phyloP scores from a whole-genome alignment of 1,140 invertebrate species.

The Anthonomus grandis region DNA sequence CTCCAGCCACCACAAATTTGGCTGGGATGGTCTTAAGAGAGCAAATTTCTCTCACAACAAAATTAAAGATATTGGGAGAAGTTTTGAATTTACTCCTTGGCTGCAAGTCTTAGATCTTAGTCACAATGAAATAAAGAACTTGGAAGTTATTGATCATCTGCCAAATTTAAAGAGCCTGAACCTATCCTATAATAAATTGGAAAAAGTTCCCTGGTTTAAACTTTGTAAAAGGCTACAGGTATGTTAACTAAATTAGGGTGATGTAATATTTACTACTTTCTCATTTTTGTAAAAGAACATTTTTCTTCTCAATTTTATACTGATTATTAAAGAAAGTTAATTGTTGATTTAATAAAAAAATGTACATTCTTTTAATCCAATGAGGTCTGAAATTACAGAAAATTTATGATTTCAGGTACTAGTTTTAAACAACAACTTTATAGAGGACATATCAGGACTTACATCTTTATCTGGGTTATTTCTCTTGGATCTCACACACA shows the following conservation, averaged over 20 bases:
- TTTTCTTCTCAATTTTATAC: too few relatives aligned
- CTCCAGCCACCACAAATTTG: conserved; percentile 54
- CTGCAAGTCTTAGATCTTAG: conserved; percentile 60
- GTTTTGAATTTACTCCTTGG: conserved; percentile 58
- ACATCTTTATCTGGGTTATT: conserved; percentile 51
- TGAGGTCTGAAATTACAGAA: too few relatives aligned
- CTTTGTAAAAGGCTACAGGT: conserved; percentile 43
- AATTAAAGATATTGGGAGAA: conserved; percentile 53
- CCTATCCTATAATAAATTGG: conserved; percentile 62
- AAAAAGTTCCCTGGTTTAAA: conserved; percentile 55
- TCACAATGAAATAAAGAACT: conserved; percentile 57
- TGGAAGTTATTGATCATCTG: conserved; percentile 51
- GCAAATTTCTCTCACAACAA: conserved; percentile 59
- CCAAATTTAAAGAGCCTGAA: conserved; percentile 60
- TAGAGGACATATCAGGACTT: conserved; percentile 50
- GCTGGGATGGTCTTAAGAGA: conserved; percentile 58
- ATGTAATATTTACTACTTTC: neutral
- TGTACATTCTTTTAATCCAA: too few relatives aligned
- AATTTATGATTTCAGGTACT: conserved; percentile 33
- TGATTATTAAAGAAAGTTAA: too few relatives aligned
- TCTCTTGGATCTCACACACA: conserved; percentile 60
- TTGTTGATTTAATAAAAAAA: too few relatives aligned
- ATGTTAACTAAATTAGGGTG: too few relatives aligned
- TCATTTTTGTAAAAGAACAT: too few relatives aligned
- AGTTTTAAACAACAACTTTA: conserved; percentile 44